These are phyloP conservation scores for Lysandra bellargus DNA, from an alignment of 2,888 invertebrate species.

Conservation along the genomic window DNA sequence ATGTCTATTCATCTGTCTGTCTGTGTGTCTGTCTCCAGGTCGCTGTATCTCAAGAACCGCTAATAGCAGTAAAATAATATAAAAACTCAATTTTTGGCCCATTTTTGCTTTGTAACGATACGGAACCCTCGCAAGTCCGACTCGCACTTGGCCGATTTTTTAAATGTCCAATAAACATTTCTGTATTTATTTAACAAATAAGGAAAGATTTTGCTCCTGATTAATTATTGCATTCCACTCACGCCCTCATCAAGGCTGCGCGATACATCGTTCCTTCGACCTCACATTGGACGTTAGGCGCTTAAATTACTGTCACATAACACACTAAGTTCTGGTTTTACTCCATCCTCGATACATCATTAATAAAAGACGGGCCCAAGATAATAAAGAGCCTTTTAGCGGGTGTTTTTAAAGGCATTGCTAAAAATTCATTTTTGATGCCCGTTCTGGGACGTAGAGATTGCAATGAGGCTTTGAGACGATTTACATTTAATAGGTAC, in stretches of 20 bases:
- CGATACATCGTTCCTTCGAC: conserved; percentile 14
- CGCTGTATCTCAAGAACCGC: too few species aligned
- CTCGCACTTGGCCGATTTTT: too few species aligned
- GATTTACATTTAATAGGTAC: too few species aligned
- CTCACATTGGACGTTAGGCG: conserved; percentile 11
- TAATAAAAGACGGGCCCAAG: background rate
- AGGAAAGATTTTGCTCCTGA: background rate
- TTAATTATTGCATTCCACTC: conserved; percentile 20
- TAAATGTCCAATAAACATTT: background rate
- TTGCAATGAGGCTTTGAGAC: too few species aligned
- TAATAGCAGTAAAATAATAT: too few species aligned
- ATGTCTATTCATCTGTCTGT: too few species aligned
- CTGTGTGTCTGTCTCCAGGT: too few species aligned
- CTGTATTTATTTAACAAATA: background rate
- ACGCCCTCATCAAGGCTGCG: conserved; percentile 23
- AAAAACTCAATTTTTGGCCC: too few species aligned
- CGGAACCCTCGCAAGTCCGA: too few species aligned
- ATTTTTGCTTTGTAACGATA: too few species aligned
- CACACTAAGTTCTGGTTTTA: background rate
- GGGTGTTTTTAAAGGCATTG: background rate
- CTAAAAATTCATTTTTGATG: background rate
- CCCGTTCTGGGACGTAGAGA: too few species aligned
- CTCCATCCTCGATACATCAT: background rate
- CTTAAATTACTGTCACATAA: conserved; percentile 18
- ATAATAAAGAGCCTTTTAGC: background rate